Percentiles rank a stretch among this genome's conserved stretches.
phyloP scores from a whole-genome alignment of 2,113 vertebrate genomes.

The Ceuthmochares aereus region DNA sequence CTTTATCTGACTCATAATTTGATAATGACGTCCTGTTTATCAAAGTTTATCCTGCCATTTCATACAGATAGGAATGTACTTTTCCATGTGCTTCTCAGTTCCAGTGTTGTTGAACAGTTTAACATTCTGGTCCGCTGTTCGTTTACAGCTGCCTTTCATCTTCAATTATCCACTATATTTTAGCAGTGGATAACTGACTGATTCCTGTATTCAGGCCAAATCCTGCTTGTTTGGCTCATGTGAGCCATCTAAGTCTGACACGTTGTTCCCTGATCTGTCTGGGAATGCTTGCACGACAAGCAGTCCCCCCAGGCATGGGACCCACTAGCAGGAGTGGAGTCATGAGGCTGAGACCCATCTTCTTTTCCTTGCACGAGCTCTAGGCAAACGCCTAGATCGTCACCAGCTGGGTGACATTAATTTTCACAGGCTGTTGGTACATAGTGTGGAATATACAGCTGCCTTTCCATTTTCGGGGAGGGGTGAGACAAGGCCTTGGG shows the following conservation, averaged over 20 bases:
- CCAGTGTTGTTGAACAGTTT: neutral
- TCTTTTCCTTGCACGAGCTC: neutral
- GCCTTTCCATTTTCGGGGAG: conserved; percentile 30
- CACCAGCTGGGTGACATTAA: conserved; percentile 17
- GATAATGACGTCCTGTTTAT: neutral
- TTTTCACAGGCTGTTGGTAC: neutral
- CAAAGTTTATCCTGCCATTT: neutral
- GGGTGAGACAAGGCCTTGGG: conserved; percentile 30
- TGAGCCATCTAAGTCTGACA: conserved; percentile 63
- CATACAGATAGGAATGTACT: neutral
- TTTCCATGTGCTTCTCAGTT: neutral
- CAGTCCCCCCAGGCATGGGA: conserved; percentile 3
- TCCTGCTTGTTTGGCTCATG: conserved; percentile 58
- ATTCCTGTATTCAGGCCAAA: conserved; percentile 65
- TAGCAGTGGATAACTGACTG: conserved; percentile 53
- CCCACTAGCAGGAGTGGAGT: neutral
- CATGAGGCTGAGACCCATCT: conserved; percentile 11
- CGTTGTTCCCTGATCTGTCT: conserved; percentile 66
- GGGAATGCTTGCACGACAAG: conserved; percentile 44
- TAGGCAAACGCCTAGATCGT: neutral
- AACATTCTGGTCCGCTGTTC: conserved; percentile 8
- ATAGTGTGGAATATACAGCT: conserved; percentile 40
- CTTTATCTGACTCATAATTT: conserved; percentile 3
- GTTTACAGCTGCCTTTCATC: conserved; percentile 69
- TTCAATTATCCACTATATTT: conserved; percentile 60